Conservation (phyloP, 2,113 vertebrate genomes). For the Rana temporaria region DNA sequence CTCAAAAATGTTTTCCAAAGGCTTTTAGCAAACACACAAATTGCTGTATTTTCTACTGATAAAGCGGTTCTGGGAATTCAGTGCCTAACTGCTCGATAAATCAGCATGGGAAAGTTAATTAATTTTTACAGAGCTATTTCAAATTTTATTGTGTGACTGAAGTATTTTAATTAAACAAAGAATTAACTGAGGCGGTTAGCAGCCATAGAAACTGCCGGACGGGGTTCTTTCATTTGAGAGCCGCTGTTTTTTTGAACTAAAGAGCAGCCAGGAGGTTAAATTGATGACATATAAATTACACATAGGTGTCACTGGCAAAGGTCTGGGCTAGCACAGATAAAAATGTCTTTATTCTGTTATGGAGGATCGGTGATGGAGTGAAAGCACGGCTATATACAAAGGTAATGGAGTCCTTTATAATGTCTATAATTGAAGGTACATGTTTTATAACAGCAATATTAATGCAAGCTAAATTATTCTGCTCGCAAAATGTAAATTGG, state of each 20-base stretch:
- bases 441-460: neutral
- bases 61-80: conserved; percentile 61
- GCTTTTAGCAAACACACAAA: conserved; percentile 31
- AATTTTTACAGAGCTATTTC: conserved; percentile 70
- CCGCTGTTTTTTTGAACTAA: conserved; percentile 32
- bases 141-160: conserved; percentile 64
- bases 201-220: conserved; percentile 34
- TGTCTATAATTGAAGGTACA: neutral
- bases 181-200: conserved; percentile 70
- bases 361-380: neutral
- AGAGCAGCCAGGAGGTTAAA: conserved; percentile 32
- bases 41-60: conserved; percentile 58
- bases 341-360: conserved; percentile 19
- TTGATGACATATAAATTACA: conserved; percentile 21
- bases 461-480: neutral
- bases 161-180: conserved; percentile 78
- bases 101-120: conserved; percentile 70
- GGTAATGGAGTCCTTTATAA: neutral
- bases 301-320: neutral
- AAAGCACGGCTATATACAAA: neutral
- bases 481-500: neutral
- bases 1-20: neutral
- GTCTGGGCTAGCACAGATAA: neutral
- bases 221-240: conserved; percentile 14
- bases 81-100: conserved; percentile 68